Conservation (phyloP, 2,113 vertebrate genomes). For the Chaenocephalus aceratus region DNA sequence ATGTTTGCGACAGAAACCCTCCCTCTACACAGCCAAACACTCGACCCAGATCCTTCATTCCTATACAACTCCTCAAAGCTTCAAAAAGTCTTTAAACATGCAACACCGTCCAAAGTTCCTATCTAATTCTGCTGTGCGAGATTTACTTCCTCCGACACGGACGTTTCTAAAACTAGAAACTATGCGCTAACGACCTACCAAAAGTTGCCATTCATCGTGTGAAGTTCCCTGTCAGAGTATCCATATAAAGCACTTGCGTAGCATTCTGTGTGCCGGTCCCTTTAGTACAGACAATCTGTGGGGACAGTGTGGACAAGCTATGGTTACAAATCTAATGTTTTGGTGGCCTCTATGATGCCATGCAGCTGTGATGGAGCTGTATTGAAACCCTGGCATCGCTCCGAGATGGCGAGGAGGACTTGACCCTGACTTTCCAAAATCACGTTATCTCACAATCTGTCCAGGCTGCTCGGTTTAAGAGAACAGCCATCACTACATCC, state of each 20-base stretch:
- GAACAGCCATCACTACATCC: constrained; percentile 23
- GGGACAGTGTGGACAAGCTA: constrained; percentile 46
- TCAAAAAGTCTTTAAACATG: constrained; percentile 79
- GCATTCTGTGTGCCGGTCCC: constrained; percentile 78
- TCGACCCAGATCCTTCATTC: constrained; percentile 77
- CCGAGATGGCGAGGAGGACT: constrained; percentile 34
- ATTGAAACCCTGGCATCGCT: constrained; percentile 35
- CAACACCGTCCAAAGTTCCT: constrained; percentile 77
- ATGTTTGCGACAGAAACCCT: constrained; percentile 65
- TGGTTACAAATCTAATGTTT: constrained; percentile 9
- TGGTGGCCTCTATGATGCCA: constrained; percentile 38
- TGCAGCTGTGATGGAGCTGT: constrained; percentile 33
- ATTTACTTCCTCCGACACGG: constrained; percentile 65
- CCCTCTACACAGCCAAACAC: constrained; percentile 66
- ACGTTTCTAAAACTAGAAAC: constrained; percentile 71
- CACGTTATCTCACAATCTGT: constrained; percentile 22
- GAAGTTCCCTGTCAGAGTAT: constrained; percentile 80
- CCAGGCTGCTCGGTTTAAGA: constrained; percentile 23
- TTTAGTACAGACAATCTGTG: constrained; percentile 69
- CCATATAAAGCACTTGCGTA: constrained; percentile 81
- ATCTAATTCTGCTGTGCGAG: constrained; percentile 76
- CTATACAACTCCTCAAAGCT: constrained; percentile 78
- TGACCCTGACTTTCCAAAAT: constrained; percentile 51
- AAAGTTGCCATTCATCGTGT: constrained; percentile 65
- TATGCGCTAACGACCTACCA: constrained; percentile 65